Conservation (phyloP, 1,140 invertebrate genomes). For the Aleiodes sp. region DNA sequence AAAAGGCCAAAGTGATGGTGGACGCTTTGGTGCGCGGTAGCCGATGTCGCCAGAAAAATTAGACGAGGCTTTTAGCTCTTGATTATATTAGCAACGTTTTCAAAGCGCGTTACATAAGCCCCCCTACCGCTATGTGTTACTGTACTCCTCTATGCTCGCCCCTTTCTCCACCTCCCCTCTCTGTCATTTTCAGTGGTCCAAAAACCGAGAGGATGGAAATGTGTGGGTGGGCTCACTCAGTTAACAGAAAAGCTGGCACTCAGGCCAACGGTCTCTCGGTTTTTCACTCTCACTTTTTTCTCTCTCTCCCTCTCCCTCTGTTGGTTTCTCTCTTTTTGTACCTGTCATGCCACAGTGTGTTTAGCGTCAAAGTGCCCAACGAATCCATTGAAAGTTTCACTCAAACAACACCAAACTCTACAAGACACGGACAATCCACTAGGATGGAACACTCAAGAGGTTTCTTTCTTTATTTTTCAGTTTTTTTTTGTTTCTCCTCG, state of each 20-base stretch:
- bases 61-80: constrained; percentile 56
- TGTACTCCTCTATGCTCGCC: not conserved
- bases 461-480: not conserved
- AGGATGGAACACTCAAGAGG: not conserved
- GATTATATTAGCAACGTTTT: constrained; percentile 56
- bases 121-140: too few relatives aligned
- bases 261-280: constrained; percentile 2
- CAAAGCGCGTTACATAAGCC: constrained; percentile 50
- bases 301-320: not conserved
- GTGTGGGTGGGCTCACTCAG: not conserved
- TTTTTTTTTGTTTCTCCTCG: not conserved
- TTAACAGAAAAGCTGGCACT: not conserved
- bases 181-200: constrained; percentile 50
- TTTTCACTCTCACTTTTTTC: not conserved
- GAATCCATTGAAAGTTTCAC: not conserved
- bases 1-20: constrained; percentile 18
- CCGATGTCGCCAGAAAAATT: constrained; percentile 47
- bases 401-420: not conserved
- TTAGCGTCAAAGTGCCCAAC: constrained; percentile 21
- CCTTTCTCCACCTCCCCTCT: not conserved
- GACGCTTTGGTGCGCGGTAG: constrained; percentile 10
- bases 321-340: not conserved
- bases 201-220: not conserved
- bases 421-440: not conserved
- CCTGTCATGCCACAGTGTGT: constrained; percentile 10